Base-by-base conservation (phyloP, 2,888 invertebrate genomes). In the Disparrhopalites patrizii region DNA sequence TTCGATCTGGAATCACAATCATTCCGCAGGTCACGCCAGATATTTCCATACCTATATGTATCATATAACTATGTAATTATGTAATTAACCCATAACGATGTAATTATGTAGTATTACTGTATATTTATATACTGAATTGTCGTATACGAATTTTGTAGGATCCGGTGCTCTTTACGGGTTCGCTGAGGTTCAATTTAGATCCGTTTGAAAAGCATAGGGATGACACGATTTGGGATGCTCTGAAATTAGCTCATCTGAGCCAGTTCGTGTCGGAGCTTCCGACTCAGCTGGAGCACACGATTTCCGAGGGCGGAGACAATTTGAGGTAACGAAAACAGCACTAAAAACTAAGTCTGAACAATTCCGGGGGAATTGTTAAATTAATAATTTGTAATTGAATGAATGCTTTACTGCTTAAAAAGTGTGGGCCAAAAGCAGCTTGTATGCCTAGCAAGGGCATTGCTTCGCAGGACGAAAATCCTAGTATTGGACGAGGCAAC, bases 1-100 rank as follows among this genome's bases (percentile, higher is more conserved):
- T 95, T 71, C 85, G 94, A 66, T 87, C 90, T 8, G 85, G 89
- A 72, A 83, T 93, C 74, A 93, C 93, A 51, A 92, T 93, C 77
- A 93, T 82, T 67, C 82, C 82, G 13, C 82, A 85, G 80, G 62
- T 62, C 20, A 31, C 13, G 5, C 23, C 5, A 10, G 20, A 2
- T 7, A 3, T 7, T 23, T 7, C 8, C 25, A 47, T 23, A 20
- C 25, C 23, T 20, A 20, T 20, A 3, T 3, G 13, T 7, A 3
- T 47, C 2, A 23, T 47, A 7, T 2, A 7, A 7, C 20, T 7
- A 7, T 23, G 3, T 23, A 3, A 20, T 47, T 23, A 7, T 5
- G 2, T 23, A 47, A 23, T 47, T 5, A 15, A 43, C 5, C 2
- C 3, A 2, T 20, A 3, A 20, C 20, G 3, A 47, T 7, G 20